These are phyloP conservation scores for Phaedon cochleariae DNA, from an alignment of 2,888 invertebrate genomes.

Conservation along the genomic window DNA sequence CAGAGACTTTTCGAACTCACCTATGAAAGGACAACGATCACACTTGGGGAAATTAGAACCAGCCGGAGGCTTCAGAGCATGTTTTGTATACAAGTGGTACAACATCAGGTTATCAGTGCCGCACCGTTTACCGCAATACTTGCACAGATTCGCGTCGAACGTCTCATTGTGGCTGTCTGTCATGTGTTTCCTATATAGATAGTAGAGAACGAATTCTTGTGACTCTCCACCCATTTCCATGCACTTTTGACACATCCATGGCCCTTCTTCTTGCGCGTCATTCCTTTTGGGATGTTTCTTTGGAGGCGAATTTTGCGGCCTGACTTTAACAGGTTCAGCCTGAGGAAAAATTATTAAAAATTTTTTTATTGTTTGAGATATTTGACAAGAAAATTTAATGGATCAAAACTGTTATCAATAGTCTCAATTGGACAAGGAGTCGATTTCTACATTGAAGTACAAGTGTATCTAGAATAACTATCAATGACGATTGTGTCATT, in stretches of 20 bases:
- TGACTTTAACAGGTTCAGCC: not conserved
- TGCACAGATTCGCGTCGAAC: slow-evolving; percentile 80
- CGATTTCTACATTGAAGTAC: no score
- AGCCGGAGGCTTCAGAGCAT: slow-evolving; percentile 76
- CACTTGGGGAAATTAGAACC: slow-evolving; percentile 82
- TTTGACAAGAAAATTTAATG: no score
- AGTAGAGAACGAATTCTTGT: slow-evolving; percentile 79
- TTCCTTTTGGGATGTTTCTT: slow-evolving; percentile 15
- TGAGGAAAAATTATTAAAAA: slow-evolving; percentile 5
- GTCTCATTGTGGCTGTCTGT: slow-evolving; percentile 82
- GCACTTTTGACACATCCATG: slow-evolving; percentile 84
- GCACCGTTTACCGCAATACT: slow-evolving; percentile 84
- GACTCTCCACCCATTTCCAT: slow-evolving; percentile 69
- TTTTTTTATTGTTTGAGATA: not conserved
- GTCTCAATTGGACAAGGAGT: no score
- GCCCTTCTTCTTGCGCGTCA: slow-evolving; percentile 66
- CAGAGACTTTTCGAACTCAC: slow-evolving; percentile 29
- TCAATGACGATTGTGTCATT: no score
- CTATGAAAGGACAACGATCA: slow-evolving; percentile 75
- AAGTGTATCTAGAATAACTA: no score
- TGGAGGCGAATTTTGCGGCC: not conserved
- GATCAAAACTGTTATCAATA: no score
- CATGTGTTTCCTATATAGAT: slow-evolving; percentile 82
- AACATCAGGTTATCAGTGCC: slow-evolving; percentile 76
- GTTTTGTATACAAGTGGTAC: slow-evolving; percentile 83